Conservation (phyloP, 2,888 invertebrate species). For the Halocaridina rubra region DNA sequence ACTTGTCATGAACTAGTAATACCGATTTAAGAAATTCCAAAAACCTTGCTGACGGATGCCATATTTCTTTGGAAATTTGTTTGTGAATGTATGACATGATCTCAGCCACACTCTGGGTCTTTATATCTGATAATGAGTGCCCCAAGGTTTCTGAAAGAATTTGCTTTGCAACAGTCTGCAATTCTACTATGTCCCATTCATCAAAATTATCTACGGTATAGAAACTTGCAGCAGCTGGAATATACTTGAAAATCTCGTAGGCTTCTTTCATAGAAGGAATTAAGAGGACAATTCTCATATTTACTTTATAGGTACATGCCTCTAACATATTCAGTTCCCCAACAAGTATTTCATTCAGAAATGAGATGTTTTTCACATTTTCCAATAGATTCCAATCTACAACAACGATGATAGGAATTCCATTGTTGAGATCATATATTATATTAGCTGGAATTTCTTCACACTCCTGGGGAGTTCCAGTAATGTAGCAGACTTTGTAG, state of each 20-base stretch:
- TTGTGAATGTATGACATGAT: slow-evolving; percentile 39
- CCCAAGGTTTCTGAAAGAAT: slow-evolving; percentile 24
- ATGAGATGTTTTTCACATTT: slow-evolving; percentile 24
- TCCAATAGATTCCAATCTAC: slow-evolving; percentile 51
- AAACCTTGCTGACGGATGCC: slow-evolving; percentile 41
- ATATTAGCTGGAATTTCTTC: not conserved
- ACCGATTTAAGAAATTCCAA: slow-evolving; percentile 30
- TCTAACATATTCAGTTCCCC: slow-evolving; percentile 4
- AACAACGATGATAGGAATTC: slow-evolving; percentile 19
- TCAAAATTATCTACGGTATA: slow-evolving; percentile 43
- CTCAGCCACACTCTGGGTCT: slow-evolving; percentile 30
- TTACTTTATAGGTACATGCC: not conserved
- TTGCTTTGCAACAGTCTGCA: slow-evolving; percentile 21
- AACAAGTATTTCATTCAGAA: slow-evolving; percentile 37
- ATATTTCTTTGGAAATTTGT: not conserved
- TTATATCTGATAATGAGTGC: slow-evolving; percentile 20
- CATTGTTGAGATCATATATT: not conserved
- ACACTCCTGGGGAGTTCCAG: slow-evolving; percentile 29
- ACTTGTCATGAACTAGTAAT: slow-evolving; percentile 6
- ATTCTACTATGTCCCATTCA: slow-evolving; percentile 27
- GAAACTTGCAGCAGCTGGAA: slow-evolving; percentile 39
- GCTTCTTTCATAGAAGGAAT: slow-evolving; percentile 35
- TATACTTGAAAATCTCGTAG: slow-evolving; percentile 24
- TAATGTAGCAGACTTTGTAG: slow-evolving; percentile 22
- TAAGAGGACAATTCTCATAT: slow-evolving; percentile 19